These are phyloP conservation scores for Rana temporaria DNA, from an alignment of 2,113 vertebrate species.

Conservation along the genomic window DNA sequence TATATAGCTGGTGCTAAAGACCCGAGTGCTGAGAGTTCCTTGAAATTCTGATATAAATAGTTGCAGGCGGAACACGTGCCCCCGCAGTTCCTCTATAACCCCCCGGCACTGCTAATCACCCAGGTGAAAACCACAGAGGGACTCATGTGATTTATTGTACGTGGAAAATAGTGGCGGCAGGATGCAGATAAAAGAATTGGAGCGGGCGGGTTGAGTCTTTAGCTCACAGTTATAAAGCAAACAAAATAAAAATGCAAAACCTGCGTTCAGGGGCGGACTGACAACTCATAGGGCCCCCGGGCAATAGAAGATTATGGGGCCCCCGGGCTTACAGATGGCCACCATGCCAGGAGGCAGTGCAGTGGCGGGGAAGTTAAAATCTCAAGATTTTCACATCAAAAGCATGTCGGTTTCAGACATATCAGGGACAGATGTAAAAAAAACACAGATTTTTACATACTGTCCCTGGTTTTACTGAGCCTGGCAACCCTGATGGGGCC, in stretches of 20 bases:
- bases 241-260: not conserved
- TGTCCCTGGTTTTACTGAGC: no score
- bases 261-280: no score
- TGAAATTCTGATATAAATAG: slow-evolving; percentile 93
- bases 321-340: no score
- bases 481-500: no score
- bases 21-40: slow-evolving; percentile 72
- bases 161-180: slow-evolving; percentile 61
- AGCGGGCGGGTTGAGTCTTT: not conserved
- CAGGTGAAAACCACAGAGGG: slow-evolving; percentile 62
- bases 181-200: not conserved
- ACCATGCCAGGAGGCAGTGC: no score
- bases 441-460: no score
- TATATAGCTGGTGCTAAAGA: slow-evolving; percentile 61
- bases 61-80: slow-evolving; percentile 62
- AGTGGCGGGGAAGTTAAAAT: no score
- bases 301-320: no score
- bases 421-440: no score
- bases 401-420: no score
- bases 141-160: slow-evolving; percentile 60
- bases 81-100: slow-evolving; percentile 46
- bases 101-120: slow-evolving; percentile 21
- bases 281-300: no score
- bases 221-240: not conserved
- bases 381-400: no score